These are phyloP conservation scores for Spermophilus dauricus DNA, from an alignment of 2,113 vertebrate genomes.

Conservation along the genomic window DNA sequence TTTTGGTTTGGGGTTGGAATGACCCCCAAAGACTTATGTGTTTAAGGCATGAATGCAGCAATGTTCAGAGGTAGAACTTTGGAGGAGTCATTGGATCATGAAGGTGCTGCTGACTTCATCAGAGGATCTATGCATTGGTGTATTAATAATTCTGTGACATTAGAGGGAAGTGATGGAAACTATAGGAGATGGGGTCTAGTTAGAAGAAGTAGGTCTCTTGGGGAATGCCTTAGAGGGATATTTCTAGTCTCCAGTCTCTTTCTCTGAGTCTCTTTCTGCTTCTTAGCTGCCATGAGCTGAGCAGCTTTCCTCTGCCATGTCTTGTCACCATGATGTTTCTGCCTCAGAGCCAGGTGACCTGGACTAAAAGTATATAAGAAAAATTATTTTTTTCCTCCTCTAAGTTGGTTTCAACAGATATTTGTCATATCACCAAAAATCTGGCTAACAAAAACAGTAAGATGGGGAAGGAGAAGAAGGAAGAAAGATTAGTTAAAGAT, in stretches of 20 bases:
- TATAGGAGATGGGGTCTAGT: too few species aligned
- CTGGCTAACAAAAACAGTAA: not conserved
- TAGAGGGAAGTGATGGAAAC: too few species aligned
- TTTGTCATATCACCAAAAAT: not conserved
- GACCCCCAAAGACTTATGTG: not conserved
- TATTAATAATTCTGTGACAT: too few species aligned
- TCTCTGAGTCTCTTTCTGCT: not conserved
- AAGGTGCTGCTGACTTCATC: too few species aligned
- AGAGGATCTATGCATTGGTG: too few species aligned
- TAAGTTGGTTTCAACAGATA: not conserved
- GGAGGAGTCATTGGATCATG: too few species aligned
- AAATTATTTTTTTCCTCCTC: not conserved
- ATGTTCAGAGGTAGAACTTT: too few species aligned
- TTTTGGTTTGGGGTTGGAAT: not conserved
- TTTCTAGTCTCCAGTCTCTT: not conserved
- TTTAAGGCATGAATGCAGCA: too few species aligned
- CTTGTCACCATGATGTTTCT: not conserved
- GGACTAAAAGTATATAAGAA: not conserved
- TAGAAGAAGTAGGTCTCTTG: too few species aligned
- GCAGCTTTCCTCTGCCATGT: not conserved
- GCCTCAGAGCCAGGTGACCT: not conserved
- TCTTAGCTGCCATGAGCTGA: not conserved
- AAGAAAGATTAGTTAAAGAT: not conserved
- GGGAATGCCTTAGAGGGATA: not conserved
- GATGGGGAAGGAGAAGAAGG: not conserved